Base-by-base conservation (phyloP, 2,888 invertebrate genomes). In the Nemurella pictetii region DNA sequence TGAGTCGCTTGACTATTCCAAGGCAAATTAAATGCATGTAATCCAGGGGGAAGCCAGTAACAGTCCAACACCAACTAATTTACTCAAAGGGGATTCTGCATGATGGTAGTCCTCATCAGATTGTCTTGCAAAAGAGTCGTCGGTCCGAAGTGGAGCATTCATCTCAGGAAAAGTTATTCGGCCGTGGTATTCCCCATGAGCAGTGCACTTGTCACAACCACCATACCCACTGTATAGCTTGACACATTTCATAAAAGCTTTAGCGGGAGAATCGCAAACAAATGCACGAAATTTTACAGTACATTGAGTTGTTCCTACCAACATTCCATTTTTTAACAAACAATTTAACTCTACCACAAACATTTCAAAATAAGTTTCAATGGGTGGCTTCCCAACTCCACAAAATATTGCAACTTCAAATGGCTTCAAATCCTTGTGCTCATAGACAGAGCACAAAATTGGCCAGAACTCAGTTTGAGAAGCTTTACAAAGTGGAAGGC, bases 11-110 rank as follows among this genome's bases (percentile, higher is more conserved):
- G 29, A 85, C 73, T 20, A 85, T 83, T 2, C 87, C 86, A 9
- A 87, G 55, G n/a, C 85, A 86, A 55, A 86, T 26, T 78, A 86
- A 82, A 78, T 87, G 87, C 86, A 87, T 86, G 73, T 86, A 86
- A 55, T 87, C 86, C 0, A 87, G 32, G n/a, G 84, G 72, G 82
- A 86, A 83, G 28, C 15, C 25, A 12, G 75, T 32, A 9, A 85
- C 83, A 32, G 85, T 82, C 25, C 84, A 80, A 81, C 86, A 55
- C 9, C 35, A 80, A 20, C 83, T 83, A 55, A 86, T 81, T 35
- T 75, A 26, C 20, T 83, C 84, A 32, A 87, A 80, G 20, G 32
- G 32, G 4, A 5, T 32, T 32, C 32, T 5, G 3, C 32, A 32
- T 32, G 32, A 32, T 32, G 32, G 9, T 32, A 32, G 32, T 32